Conservation (phyloP, 2,113 vertebrate genomes). For the Heterochromis multidens region DNA sequence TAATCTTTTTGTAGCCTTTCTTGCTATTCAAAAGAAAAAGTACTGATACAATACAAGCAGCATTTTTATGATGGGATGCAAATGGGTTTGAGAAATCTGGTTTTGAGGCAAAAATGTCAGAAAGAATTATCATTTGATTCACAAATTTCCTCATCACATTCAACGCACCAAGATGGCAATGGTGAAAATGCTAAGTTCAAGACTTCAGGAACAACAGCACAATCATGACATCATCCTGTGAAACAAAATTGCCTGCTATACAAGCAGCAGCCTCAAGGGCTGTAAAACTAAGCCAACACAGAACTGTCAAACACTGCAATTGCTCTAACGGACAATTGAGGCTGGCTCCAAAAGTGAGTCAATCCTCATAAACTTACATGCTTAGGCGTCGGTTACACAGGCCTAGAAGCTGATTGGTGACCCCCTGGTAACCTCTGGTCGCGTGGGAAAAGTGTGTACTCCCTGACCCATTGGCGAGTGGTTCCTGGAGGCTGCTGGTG, state of each 20-base stretch:
- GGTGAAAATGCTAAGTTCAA: not conserved
- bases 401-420: not conserved
- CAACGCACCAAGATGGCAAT: not conserved
- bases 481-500: too few relatives aligned
- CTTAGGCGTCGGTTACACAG: not conserved
- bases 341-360: not conserved
- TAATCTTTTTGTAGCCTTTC: not conserved
- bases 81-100: not conserved
- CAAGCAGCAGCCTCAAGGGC: not conserved
- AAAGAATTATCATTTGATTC: not conserved
- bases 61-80: not conserved
- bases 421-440: too few relatives aligned
- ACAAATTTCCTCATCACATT: not conserved
- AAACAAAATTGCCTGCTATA: not conserved
- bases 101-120: not conserved
- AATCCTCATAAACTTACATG: not conserved
- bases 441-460: too few relatives aligned
- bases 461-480: too few relatives aligned
- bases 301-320: not conserved
- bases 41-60: not conserved
- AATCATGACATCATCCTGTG: not conserved
- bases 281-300: not conserved
- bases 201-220: not conserved
- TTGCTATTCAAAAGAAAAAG: not conserved
- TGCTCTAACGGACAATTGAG: not conserved